phyloP scores from a whole-genome alignment of 2,113 vertebrate species.

The Lamprologus tigripictilis region DNA sequence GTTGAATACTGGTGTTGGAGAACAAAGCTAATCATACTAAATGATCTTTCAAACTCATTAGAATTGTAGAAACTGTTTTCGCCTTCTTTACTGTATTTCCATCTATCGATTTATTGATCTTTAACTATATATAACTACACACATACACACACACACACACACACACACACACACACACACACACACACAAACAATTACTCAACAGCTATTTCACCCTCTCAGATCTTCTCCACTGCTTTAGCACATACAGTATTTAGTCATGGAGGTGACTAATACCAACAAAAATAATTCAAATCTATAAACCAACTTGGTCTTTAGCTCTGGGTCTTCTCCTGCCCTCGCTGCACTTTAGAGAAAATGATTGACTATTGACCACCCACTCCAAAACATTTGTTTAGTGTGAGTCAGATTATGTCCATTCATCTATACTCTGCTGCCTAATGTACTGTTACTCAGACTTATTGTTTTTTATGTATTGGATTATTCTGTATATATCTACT shows the following conservation, averaged over 20 bases:
- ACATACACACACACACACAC: neutral
- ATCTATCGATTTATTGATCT: neutral
- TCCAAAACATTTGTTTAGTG: conserved; percentile 27
- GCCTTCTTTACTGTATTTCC: neutral
- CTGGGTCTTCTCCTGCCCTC: conserved; percentile 17
- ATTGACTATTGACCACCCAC: conserved; percentile 53
- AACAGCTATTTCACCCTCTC: neutral
- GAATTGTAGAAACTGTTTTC: neutral
- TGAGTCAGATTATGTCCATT: conserved; percentile 51
- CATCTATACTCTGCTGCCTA: conserved; percentile 6
- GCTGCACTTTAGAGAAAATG: conserved; percentile 25
- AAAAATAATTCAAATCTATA: conserved; percentile 1
- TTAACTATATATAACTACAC: neutral
- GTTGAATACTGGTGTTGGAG: neutral
- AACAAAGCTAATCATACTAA: neutral
- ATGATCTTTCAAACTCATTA: neutral
- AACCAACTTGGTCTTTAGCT: conserved; percentile 7
- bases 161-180: neutral
- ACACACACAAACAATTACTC: neutral
- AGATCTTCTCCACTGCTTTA: neutral
- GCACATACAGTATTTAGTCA: conserved; percentile 19
- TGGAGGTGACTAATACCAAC: conserved; percentile 34
- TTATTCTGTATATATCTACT: neutral
- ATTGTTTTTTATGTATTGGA: neutral
- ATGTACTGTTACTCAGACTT: neutral